Evolutionary conservation across 2,113 vertebrate genomes (phyloP), one percentile per base, ranked within the genome.

Genomic region (Dicentrarchus labrax): DNA sequence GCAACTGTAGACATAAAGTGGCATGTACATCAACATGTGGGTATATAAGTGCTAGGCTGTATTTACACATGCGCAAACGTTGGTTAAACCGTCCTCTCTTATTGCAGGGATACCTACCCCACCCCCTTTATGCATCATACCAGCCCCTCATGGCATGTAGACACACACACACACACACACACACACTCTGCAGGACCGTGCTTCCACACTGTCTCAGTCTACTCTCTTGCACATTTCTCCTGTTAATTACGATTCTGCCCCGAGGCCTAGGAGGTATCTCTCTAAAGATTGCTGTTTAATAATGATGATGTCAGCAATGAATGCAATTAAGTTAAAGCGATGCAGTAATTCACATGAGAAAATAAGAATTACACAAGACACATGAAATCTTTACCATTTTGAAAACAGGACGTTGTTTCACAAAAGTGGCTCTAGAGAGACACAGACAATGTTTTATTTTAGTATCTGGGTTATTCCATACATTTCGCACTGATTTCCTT

Each of bases 391-490:
- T 64, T 41, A 39, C 1, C 0, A 84, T 81, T 70, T 36, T 47
- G 0, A 78, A 76, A 85, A 74, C 19, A 66, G 21, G 30, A 72
- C 43, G 38, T 48, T 4, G 47, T 86, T 77, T 85, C 16, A 80
- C 60, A 66, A 86, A 85, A 83, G 61, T 82, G 78, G 38, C 80
- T 86, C 59, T 59, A 38, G 71, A 76, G 77, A 83, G 71, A 76
- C 45, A n/a, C 22, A 57, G 45, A n/a, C 36, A 2, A 0, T 30
- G 50, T 82, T 86, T 87, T 80, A 83, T 83, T 83, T 84, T 19
- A 47, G 61, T 86, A 85, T 93, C 78, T 88, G 48, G 80, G 83
- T 87, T 92, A 72, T 84, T 92, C 86, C 75, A 88, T 90, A 85
- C 73, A 72, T 85, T 86, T 88, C 72, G 72, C 59, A 78, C 70